These are phyloP conservation scores for Megaceryle torquata DNA, from an alignment of 2,113 vertebrate species.

Conservation along the genomic window DNA sequence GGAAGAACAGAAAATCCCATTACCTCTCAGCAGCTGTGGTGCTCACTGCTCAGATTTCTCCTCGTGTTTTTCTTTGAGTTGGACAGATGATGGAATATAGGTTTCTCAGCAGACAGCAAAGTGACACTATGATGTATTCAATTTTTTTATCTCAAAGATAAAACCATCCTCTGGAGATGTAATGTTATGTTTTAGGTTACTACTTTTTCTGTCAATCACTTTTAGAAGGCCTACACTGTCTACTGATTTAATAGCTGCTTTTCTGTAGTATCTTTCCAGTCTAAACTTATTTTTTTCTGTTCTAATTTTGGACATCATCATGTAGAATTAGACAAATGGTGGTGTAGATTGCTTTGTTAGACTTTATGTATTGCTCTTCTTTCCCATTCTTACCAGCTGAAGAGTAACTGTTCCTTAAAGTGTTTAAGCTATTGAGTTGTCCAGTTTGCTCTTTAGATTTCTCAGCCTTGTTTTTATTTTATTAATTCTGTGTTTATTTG, in stretches of 20 bases:
- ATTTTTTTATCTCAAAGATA: neutral
- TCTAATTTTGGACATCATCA: neutral
- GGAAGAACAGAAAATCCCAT: neutral
- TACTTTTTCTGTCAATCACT: neutral
- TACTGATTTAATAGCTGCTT: neutral
- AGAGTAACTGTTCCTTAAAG: neutral
- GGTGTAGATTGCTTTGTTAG: neutral
- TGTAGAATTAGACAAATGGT: neutral
- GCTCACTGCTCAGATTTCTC: neutral
- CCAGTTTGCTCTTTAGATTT: neutral
- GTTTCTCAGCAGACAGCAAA: neutral
- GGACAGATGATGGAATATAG: neutral
- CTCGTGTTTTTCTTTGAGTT: neutral
- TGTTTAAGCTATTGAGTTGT: neutral
- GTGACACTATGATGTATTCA: neutral
- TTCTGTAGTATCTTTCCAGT: neutral
- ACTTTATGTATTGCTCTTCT: neutral
- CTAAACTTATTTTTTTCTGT: neutral
- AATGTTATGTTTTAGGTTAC: neutral
- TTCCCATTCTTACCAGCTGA: neutral
- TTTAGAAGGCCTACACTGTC: neutral
- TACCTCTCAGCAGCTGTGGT: neutral
- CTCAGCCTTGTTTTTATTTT: neutral
- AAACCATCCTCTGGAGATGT: neutral
- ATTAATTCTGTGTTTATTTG: neutral